Percentiles rank a stretch among this genome's conserved stretches.
phyloP scores from a whole-genome alignment of 2,888 invertebrate genomes.

The Boloria selene region DNA sequence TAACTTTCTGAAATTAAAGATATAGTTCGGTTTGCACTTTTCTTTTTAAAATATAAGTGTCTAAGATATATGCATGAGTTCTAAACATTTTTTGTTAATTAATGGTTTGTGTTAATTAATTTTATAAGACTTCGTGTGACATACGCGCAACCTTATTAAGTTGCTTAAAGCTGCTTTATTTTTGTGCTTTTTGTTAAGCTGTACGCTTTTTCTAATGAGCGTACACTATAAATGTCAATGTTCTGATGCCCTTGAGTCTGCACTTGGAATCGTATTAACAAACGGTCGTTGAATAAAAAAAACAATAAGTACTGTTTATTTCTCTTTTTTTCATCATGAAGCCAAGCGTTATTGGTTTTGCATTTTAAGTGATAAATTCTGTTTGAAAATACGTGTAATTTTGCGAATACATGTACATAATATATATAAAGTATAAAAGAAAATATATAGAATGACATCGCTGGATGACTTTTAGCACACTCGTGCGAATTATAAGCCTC shows the following conservation, averaged over 20 bases:
- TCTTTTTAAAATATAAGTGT: too few relatives aligned
- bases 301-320: slow-evolving; percentile 12
- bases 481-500: slow-evolving; percentile 65
- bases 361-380: background rate
- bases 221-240: slow-evolving; percentile 30
- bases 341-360: slow-evolving; percentile 1
- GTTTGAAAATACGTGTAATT: background rate
- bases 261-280: slow-evolving; percentile 19
- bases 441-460: slow-evolving; percentile 12
- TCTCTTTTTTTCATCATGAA: slow-evolving; percentile 1
- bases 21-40: too few relatives aligned
- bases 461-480: slow-evolving; percentile 56
- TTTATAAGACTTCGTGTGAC: background rate
- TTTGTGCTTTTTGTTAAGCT: too few relatives aligned
- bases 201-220: slow-evolving; percentile 20
- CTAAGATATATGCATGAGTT: too few relatives aligned
- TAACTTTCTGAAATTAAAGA: too few relatives aligned
- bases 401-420: background rate
- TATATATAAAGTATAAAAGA: background rate
- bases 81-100: too few relatives aligned
- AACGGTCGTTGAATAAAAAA: slow-evolving; percentile 22
- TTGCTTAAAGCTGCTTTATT: background rate
- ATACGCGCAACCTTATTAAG: slow-evolving; percentile 7
- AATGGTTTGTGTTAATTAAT: too few relatives aligned
- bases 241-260: slow-evolving; percentile 29